A percentile compares a stretch with the other conserved stretches of the same genome.
These are phyloP conservation scores for Drosophila antonietae DNA, from an alignment of 2,888 invertebrate genomes.

Conservation along the genomic window DNA sequence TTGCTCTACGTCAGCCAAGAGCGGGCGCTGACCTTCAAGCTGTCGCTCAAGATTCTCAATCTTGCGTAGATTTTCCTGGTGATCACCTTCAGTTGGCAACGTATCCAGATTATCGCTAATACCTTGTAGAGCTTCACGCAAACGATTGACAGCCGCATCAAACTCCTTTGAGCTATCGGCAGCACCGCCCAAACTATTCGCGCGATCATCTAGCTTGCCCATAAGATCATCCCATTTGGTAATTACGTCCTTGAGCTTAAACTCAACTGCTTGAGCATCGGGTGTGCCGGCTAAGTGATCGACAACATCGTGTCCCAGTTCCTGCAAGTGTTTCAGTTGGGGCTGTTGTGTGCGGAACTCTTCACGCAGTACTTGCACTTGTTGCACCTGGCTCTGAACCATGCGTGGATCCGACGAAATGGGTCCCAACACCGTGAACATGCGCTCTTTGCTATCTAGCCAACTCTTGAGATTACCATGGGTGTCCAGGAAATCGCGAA, in stretches of 20 bases:
- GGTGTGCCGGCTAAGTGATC: constrained; percentile 86
- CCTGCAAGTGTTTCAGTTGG: constrained; percentile 93
- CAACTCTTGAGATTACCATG: constrained; percentile 93
- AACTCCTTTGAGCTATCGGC: constrained; percentile 97
- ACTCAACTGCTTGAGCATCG: constrained; percentile 88
- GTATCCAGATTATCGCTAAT: constrained; percentile 95
- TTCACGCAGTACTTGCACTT: constrained; percentile 96
- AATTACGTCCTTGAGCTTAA: constrained; percentile 90
- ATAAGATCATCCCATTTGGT: constrained; percentile 93
- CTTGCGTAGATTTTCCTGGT: constrained; percentile 94
- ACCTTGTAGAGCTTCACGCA: constrained; percentile 94
- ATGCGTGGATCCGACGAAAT: constrained; percentile 98
- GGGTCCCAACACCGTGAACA: constrained; percentile 97
- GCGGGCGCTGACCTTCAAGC: constrained; percentile 94
- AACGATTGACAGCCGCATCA: constrained; percentile 92
- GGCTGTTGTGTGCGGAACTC: constrained; percentile 97
- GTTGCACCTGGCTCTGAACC: constrained; percentile 98
- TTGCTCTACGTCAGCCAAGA: constrained; percentile 94
- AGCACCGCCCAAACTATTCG: constrained; percentile 94
- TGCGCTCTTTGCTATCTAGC: constrained; percentile 96
- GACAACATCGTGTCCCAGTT: constrained; percentile 91
- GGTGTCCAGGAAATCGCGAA: constrained; percentile 96
- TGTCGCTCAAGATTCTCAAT: constrained; percentile 95
- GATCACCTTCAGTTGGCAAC: constrained; percentile 91
- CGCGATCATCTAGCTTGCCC: constrained; percentile 93